Evolutionary conservation across 2,113 vertebrate genomes (phyloP).

Genomic region (Erythrolamprus reginae): DNA sequence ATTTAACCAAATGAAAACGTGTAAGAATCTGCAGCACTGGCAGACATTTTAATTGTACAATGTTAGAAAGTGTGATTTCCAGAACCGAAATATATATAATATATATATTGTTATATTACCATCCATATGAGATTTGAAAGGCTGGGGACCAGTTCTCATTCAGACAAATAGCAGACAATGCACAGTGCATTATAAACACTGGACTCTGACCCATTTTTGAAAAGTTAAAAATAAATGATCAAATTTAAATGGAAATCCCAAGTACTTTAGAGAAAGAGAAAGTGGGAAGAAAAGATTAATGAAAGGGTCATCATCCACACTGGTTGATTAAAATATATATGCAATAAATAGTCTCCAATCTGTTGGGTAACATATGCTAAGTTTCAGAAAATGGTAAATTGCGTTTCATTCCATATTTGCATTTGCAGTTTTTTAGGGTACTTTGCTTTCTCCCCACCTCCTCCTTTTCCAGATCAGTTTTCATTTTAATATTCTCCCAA

Average conservation of each 20-base stretch:
- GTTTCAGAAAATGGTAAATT: background rate
- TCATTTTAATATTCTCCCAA: background rate
- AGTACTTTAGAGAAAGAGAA: background rate
- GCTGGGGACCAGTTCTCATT: background rate
- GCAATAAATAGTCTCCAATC: conserved; percentile 7
- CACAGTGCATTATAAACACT: background rate
- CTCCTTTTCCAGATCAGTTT: background rate
- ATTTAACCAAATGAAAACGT: conserved; percentile 18
- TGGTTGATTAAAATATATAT: background rate
- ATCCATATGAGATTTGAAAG: background rate
- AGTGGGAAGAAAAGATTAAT: background rate
- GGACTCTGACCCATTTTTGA: background rate
- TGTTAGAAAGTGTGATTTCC: background rate
- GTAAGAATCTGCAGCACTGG: background rate
- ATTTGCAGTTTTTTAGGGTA: background rate
- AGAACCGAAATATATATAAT: conserved; percentile 16
- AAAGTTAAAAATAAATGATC: background rate
- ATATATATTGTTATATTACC: conserved; percentile 17
- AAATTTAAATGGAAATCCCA: conserved; percentile 1
- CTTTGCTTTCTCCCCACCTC: background rate
- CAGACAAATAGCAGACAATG: background rate
- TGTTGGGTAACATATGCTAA: background rate
- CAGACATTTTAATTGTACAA: background rate
- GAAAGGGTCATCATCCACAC: background rate
- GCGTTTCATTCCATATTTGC: background rate